A percentile compares a stretch with the other conserved stretches of the same genome.
phyloP scores from a whole-genome alignment of 2,113 vertebrate species.

The Catharus minimus region DNA sequence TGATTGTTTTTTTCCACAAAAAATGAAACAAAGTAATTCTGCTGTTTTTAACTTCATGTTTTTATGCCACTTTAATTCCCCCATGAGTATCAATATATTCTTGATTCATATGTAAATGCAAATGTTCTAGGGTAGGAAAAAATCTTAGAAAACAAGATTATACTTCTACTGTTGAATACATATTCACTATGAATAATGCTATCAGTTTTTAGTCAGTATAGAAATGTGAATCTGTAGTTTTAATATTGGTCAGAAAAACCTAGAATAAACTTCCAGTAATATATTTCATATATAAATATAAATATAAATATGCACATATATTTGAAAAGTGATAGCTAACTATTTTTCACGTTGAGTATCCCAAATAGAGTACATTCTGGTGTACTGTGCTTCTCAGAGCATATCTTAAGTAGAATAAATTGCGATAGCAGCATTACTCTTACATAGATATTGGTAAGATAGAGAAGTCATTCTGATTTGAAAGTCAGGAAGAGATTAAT shows the following conservation, averaged over 20 bases:
- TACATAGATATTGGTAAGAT: background rate
- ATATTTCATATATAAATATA: background rate
- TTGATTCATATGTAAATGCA: background rate
- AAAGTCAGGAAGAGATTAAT: background rate
- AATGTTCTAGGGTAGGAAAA: background rate
- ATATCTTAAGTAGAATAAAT: background rate
- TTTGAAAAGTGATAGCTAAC: background rate
- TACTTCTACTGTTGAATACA: background rate
- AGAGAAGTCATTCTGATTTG: background rate
- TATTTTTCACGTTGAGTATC: background rate
- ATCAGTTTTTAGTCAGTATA: background rate
- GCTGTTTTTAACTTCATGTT: background rate
- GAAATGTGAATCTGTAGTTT: background rate
- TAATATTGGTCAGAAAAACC: background rate
- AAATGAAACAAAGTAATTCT: background rate
- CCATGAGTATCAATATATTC: background rate
- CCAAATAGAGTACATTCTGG: background rate
- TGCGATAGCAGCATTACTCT: background rate
- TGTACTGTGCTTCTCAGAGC: background rate
- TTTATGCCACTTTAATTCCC: background rate
- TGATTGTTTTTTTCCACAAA: background rate
- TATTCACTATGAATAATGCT: background rate
- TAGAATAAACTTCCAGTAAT: background rate
- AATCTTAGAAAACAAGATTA: background rate
- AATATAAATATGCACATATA: background rate